phyloP scores from a whole-genome alignment of 2,797 vertebrate genomes.

The Chelon auratus region DNA sequence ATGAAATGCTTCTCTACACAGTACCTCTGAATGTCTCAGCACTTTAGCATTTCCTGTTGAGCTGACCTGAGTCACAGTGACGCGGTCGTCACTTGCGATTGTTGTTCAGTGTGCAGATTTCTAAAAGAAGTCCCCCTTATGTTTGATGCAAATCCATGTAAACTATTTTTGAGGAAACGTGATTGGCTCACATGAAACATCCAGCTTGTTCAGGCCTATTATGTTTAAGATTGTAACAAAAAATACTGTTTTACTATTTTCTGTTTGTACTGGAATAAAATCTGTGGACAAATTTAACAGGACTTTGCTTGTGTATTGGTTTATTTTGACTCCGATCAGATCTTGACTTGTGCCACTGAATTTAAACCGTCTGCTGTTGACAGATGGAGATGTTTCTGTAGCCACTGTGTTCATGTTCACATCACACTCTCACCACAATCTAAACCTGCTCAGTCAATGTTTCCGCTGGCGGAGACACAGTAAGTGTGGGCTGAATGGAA shows the following conservation, averaged over 20 bases:
- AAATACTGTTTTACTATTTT: conserved; percentile 43
- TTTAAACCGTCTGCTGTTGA: neutral
- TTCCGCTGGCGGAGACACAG: neutral
- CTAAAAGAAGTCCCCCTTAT: conserved; percentile 1
- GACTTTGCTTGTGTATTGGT: conserved; percentile 10
- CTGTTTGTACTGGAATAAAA: conserved; percentile 55
- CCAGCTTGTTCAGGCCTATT: conserved; percentile 20
- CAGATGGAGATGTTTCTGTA: neutral
- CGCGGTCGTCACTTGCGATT: conserved; percentile 9
- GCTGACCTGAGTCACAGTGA: conserved; percentile 37
- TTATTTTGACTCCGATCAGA: neutral
- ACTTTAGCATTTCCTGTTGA: conserved; percentile 71
- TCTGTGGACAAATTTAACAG: conserved; percentile 16
- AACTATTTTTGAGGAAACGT: conserved; percentile 17
- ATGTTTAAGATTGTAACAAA: conserved; percentile 44
- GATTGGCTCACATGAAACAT: conserved; percentile 15
- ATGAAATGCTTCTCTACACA: conserved; percentile 49
- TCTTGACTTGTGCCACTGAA: neutral
- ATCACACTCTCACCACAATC: neutral
- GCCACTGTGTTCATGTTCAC: too few relatives aligned
- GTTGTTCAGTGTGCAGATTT: conserved; percentile 2
- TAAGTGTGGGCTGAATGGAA: neutral
- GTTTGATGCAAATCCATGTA: conserved; percentile 34
- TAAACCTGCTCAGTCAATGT: neutral
- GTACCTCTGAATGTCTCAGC: conserved; percentile 68